Evolutionary conservation across 2,113 vertebrate species (phyloP), one percentile per base, ranked within the genome.

Genomic region (Cyphomyrus discorhynchus): DNA sequence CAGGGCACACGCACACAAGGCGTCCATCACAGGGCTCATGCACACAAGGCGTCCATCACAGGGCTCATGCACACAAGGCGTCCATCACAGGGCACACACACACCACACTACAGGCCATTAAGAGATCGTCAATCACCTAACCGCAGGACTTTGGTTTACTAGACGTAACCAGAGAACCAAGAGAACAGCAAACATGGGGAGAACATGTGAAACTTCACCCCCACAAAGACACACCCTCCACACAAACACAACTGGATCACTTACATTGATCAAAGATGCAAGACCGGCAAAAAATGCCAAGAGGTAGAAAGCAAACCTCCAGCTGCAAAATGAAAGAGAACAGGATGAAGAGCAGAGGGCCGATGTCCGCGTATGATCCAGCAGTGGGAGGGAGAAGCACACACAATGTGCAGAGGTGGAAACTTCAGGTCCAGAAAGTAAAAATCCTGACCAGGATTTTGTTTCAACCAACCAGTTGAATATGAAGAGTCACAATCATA

Each of bases 271-370:
- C 39, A 99, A 95, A 27, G 97, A 91, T 1, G 89, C 89, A 0
- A 97, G 91, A 0, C 97, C 98, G 0, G 94, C 95, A 49, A 92
- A 31, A 93, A 97, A 98, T 3, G 97, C 91, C 10, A 91, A 91
- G 1, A 97, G 82, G 91, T 98, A 98, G 94, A 98, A 98, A 3
- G 92, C 80, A 89, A 97, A 98, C 90, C 97, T 96, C 98, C 98
- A 99, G 89, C 98, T 99, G 93, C 47, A 93, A 94, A 0, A 66
- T 91, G 83, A 58, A 90, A 90, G 90, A 91, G 2, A 88, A 52
- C 86, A 66, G 77, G 9, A 3, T n/a, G 80, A 88, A 89, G 21
- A 70, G 7, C 31, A 15, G 8, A 6, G 50, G 80, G 31, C 19
- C 19, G 6, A 1, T 82, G 21, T 10, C 19, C 24, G 47, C 1